Evolutionary conservation across 2,888 invertebrate genomes (phyloP).

Genomic region (Sicus ferrugineus): DNA sequence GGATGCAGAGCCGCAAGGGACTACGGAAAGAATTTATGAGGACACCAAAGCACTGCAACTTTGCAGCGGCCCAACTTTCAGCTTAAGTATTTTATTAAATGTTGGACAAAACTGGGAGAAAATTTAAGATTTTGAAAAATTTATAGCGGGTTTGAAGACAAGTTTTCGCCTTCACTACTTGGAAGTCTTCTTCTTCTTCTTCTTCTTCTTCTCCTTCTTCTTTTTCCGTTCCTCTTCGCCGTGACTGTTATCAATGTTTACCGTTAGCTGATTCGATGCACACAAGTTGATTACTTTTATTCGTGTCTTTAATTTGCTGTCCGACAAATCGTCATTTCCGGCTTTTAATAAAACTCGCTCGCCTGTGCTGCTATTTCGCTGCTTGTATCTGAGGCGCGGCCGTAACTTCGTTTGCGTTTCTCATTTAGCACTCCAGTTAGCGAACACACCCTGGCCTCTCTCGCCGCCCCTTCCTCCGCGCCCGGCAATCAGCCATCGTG

Average conservation of each 20-base stretch:
- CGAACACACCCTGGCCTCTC: neutral
- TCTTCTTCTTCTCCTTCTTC: neutral
- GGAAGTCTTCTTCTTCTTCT: no score
- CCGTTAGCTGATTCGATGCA: neutral
- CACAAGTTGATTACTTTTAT: slow-evolving; percentile 30
- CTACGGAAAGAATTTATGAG: slow-evolving; percentile 6
- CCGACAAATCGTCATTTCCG: slow-evolving; percentile 64
- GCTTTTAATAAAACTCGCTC: slow-evolving; percentile 49
- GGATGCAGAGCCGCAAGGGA: neutral
- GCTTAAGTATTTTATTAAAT: neutral
- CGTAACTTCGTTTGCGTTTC: slow-evolving; percentile 57
- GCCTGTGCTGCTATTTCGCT: neutral
- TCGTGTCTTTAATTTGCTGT: slow-evolving; percentile 51
- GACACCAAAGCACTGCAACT: slow-evolving; percentile 7
- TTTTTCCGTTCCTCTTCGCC: neutral
- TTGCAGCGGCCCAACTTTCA: neutral
- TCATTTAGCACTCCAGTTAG: slow-evolving; percentile 43
- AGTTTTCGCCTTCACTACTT: no score
- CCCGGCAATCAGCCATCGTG: neutral
- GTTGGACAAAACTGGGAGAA: neutral
- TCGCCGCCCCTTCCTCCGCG: neutral
- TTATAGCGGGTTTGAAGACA: neutral
- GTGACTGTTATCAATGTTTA: neutral
- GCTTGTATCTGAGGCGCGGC: slow-evolving; percentile 54
- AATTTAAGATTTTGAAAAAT: neutral